A percentile compares a stretch with the other conserved stretches of the same genome.
Conservation (phyloP, 2,797 vertebrate genomes). For the Nothura maculosa region DNA sequence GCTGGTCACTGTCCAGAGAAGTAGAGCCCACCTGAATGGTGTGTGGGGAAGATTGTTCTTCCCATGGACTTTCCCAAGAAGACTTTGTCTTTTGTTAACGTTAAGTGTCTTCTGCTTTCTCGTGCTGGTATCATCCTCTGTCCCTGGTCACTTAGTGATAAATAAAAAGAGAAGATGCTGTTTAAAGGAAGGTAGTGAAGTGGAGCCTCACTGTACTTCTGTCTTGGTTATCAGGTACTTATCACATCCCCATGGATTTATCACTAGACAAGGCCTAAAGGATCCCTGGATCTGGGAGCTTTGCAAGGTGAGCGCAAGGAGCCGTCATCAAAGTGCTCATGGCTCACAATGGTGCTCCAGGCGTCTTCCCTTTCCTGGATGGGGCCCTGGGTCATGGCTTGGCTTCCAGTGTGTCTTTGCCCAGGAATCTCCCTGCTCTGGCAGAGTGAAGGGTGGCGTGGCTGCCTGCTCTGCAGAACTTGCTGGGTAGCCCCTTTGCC, state of each 20-base stretch:
- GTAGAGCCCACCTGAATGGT: accelerated
- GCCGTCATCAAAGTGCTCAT: background rate
- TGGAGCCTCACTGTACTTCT: background rate
- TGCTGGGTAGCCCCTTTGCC: conserved; percentile 56
- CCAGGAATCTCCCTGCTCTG: background rate
- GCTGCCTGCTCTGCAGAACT: conserved; percentile 1
- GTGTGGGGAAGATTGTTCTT: background rate
- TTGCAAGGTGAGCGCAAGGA: background rate
- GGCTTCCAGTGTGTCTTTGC: background rate
- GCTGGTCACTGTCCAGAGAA: background rate
- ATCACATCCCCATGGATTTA: background rate
- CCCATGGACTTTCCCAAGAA: too few relatives aligned
- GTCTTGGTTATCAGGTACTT: background rate
- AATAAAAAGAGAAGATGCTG: background rate
- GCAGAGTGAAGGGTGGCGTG: background rate
- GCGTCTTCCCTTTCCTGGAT: background rate
- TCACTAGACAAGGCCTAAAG: background rate
- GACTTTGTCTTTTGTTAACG: background rate
- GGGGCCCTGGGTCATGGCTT: background rate
- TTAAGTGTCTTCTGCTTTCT: background rate
- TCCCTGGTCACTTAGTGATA: accelerated
- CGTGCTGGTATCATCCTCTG: background rate
- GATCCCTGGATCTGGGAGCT: background rate
- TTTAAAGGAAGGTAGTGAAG: background rate
- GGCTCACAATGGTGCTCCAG: background rate